Evolutionary conservation across 2,113 vertebrate genomes (phyloP), one percentile per base, ranked within the genome.

Genomic region (Mustelus asterias): DNA sequence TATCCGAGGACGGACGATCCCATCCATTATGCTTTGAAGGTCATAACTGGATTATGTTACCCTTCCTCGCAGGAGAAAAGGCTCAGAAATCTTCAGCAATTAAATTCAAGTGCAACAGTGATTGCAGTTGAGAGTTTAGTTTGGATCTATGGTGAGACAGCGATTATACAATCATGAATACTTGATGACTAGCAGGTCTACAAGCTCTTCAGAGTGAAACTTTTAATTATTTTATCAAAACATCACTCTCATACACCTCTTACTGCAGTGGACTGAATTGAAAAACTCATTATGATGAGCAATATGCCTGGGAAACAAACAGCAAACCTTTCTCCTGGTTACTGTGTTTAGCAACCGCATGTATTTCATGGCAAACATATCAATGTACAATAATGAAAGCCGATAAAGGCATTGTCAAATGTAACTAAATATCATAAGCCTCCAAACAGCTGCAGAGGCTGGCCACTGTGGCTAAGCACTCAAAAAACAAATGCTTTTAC

Each of bases 211-310:
- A 60, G 24, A 33, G 48, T 89, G 48, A 33, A 93, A 67, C 33
- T 92, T 63, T 9, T 65, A 63, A 63, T 92, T 63, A n/a, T 65
- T 65, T 93, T 37, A 93, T 93, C 89, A 93, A n/a, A 92, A 33
- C 58, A 92, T 92, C 29, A 63, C 80, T 44, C n/a, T 41, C 78
- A 37, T 37, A 80, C 54, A 58, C 54, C 54, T n/a, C 33, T 63
- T 33, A 63, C 63, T 24, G 29, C 0, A 60, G 29, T 90, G 13
- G 16, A 93, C 33, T 2, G 14, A 67, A 67, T 63, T 65, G 18
- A 93, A 93, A 76, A 90, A 37, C 18, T 37, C 11, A 65, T 16
- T n/a, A 92, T 83, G 44, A 44, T 83, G 20, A 20, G 41, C 4
- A 60, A 92, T n/a, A 26, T n/a, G n/a, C 60, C 60, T 65, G 33